Evolutionary conservation across 2,113 vertebrate species (phyloP).

Genomic region (Cyprinus carpio): DNA sequence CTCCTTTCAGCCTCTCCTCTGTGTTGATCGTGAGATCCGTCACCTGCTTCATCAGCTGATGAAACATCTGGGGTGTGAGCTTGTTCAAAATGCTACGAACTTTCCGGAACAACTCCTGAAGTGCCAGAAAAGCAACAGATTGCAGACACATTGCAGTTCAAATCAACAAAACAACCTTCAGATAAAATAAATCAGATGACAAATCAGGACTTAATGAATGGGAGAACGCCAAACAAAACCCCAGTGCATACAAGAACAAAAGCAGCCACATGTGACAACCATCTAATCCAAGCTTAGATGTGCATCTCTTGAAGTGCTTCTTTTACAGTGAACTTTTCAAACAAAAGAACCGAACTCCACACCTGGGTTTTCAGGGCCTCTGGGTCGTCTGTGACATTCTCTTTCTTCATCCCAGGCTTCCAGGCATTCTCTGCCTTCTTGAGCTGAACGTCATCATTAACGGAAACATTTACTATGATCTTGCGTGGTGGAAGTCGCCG

Average conservation of each 20-base stretch:
- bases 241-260: background rate
- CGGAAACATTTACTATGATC: slow-evolving; percentile 90
- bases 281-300: background rate
- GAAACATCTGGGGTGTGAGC: slow-evolving; percentile 97
- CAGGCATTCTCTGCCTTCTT: slow-evolving; percentile 94
- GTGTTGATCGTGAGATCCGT: slow-evolving; percentile 95
- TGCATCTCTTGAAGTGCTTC: background rate
- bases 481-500: slow-evolving; percentile 88
- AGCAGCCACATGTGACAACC: background rate
- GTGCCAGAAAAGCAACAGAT: background rate
- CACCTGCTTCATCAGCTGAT: slow-evolving; percentile 97
- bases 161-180: background rate
- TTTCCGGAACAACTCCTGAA: slow-evolving; percentile 92
- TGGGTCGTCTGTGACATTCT: slow-evolving; percentile 77
- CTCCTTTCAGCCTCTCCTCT: slow-evolving; percentile 93
- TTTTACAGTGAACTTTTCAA: background rate
- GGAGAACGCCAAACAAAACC: background rate
- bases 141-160: background rate
- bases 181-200: background rate
- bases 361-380: slow-evolving; percentile 87
- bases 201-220: background rate
- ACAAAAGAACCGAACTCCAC: background rate
- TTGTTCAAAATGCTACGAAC: slow-evolving; percentile 98
- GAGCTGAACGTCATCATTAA: slow-evolving; percentile 89
- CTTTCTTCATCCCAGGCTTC: slow-evolving; percentile 89